These are phyloP conservation scores for Pseudomyrmex concolor DNA, from an alignment of 1,140 invertebrate species.

Conservation along the genomic window DNA sequence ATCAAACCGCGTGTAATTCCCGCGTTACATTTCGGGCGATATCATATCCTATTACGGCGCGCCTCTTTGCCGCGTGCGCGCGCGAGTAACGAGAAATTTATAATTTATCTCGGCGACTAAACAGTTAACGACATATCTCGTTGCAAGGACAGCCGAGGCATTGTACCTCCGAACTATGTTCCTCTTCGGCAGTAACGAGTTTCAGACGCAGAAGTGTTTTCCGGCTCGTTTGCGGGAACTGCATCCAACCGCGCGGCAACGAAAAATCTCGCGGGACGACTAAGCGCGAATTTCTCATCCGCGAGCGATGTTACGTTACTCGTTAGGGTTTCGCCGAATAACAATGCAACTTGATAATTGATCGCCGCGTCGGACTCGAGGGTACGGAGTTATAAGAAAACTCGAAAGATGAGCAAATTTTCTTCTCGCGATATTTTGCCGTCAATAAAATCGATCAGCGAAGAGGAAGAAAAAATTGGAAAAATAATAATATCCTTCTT, in stretches of 20 bases:
- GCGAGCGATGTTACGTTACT: not conserved
- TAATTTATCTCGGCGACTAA: conserved; percentile 59
- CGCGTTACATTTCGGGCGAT: conserved; percentile 48
- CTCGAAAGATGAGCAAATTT: not conserved
- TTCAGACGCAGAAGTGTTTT: conserved; percentile 52
- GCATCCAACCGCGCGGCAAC: conserved; percentile 31
- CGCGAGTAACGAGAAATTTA: conserved; percentile 56
- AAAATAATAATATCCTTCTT: not conserved
- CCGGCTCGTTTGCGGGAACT: conserved; percentile 32
- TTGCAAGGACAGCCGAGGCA: conserved; percentile 42
- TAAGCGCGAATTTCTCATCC: conserved; percentile 20
- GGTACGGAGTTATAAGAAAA: not conserved
- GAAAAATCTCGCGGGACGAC: conserved; percentile 39
- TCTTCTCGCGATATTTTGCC: not conserved
- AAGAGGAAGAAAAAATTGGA: not conserved
- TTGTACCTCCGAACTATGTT: conserved; percentile 25
- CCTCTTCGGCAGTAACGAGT: conserved; percentile 43
- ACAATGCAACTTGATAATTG: not conserved
- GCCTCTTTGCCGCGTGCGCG: conserved; percentile 4
- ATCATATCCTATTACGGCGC: conserved; percentile 42
- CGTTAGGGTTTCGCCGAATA: not conserved
- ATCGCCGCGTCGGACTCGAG: not conserved
- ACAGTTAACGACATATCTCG: conserved; percentile 59
- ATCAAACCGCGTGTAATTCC: conserved; percentile 24
- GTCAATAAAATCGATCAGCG: not conserved